Conservation (phyloP, 2,797 vertebrate genomes). For the Phataginus tricuspis region DNA sequence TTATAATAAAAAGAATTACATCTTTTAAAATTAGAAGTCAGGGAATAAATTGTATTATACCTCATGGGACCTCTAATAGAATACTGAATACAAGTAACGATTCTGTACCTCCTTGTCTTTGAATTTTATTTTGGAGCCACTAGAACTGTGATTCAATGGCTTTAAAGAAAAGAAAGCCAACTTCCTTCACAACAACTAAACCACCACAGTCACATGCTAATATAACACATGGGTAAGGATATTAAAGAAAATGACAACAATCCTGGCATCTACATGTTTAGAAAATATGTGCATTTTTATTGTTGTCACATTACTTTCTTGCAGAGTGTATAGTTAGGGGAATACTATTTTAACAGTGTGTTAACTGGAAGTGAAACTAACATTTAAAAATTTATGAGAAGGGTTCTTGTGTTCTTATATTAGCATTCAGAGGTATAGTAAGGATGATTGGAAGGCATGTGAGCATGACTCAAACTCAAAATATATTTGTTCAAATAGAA, state of each 20-base stretch:
- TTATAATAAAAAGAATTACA: neutral
- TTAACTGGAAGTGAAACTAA: constrained; percentile 70
- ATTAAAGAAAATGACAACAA: neutral
- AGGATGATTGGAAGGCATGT: constrained; percentile 13
- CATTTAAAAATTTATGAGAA: constrained; percentile 58
- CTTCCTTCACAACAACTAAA: neutral
- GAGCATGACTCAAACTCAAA: constrained; percentile 34
- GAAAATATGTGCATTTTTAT: constrained; percentile 7
- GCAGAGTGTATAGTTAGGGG: neutral
- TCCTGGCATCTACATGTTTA: neutral
- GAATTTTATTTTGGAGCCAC: constrained; percentile 33
- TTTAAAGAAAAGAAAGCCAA: neutral
- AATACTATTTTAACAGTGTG: constrained; percentile 61
- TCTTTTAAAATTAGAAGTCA: constrained; percentile 1
- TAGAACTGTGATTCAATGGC: neutral
- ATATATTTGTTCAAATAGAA: constrained; percentile 42
- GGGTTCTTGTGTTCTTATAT: constrained; percentile 38
- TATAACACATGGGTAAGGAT: neutral
- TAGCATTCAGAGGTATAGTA: constrained; percentile 42
- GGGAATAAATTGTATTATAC: neutral
- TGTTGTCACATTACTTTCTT: constrained; percentile 44
- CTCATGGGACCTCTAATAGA: neutral
- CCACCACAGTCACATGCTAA: neutral
- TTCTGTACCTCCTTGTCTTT: neutral
- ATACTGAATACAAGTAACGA: neutral